phyloP scores from a whole-genome alignment of 1,140 invertebrate species.

The Trichonephila inaurata region DNA sequence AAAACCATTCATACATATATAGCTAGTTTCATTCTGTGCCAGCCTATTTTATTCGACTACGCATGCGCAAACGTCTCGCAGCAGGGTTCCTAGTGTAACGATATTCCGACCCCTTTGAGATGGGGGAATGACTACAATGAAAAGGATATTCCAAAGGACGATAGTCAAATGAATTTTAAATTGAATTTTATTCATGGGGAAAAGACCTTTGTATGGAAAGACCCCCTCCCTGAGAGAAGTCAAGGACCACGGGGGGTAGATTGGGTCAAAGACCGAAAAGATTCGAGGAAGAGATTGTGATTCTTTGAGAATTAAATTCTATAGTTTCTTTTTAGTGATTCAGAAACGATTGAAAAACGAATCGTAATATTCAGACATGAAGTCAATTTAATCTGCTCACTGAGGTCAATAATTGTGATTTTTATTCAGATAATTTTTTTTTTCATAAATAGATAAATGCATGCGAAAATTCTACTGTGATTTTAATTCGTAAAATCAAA shows the following conservation, averaged over 20 bases:
- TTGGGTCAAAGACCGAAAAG: constrained; percentile 5
- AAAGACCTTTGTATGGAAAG: constrained; percentile 11
- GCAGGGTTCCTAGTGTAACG: constrained; percentile 30
- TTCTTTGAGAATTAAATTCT: constrained; percentile 2
- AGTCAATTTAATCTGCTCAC: no score
- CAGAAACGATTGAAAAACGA: background rate
- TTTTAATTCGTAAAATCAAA: no score
- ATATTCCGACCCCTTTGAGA: constrained; percentile 44
- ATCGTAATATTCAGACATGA: no score
- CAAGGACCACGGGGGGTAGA: constrained; percentile 20
- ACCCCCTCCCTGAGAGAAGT: background rate
- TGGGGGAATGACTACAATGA: constrained; percentile 34
- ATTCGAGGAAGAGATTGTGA: background rate
- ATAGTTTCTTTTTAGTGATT: background rate
- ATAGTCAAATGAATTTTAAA: constrained; percentile 65
- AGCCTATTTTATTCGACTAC: background rate
- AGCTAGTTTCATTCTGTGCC: background rate
- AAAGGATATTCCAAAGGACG: constrained; percentile 45
- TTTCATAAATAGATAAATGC: no score
- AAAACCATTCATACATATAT: background rate
- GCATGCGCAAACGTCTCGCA: constrained; percentile 15
- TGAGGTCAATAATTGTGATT: no score
- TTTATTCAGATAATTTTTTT: no score
- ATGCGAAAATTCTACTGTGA: no score
- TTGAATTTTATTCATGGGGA: constrained; percentile 66